phyloP scores from a whole-genome alignment of 2,113 vertebrate genomes.

The Cephalopterus ornatus region DNA sequence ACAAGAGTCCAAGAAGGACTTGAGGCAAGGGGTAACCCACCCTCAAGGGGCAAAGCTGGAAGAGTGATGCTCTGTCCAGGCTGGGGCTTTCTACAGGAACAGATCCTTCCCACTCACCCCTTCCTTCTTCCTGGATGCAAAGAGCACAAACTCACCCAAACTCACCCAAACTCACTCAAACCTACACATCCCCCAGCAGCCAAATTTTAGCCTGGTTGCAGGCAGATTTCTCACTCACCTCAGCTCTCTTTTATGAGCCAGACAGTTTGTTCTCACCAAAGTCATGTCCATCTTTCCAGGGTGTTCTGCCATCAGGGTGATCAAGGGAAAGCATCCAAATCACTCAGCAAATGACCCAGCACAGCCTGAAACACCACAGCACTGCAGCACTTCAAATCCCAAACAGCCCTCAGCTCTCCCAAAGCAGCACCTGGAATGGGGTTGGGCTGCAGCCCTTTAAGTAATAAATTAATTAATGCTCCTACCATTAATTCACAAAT shows the following conservation, averaged over 20 bases:
- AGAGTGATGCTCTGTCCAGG: background rate
- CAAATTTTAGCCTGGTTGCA: background rate
- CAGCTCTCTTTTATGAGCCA: background rate
- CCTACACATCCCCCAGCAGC: rapidly evolving
- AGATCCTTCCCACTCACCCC: rapidly evolving
- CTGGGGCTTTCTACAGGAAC: background rate
- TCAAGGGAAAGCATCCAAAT: background rate
- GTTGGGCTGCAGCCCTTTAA: background rate
- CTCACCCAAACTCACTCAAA: background rate
- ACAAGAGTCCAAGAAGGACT: background rate
- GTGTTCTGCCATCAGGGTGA: background rate
- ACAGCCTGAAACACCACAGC: background rate
- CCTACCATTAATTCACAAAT: background rate
- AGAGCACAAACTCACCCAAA: background rate
- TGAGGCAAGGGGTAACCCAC: background rate
- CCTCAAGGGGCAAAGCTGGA: background rate
- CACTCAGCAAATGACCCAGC: background rate
- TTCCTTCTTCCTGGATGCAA: background rate
- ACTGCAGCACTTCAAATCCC: rapidly evolving
- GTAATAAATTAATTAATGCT: background rate
- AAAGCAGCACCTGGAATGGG: background rate
- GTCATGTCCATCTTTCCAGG: background rate
- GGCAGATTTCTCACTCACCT: background rate
- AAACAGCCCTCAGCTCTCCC: background rate
- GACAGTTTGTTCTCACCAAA: background rate